Conservation (phyloP, 2,797 vertebrate species). For the Brachyalestes nurse region DNA sequence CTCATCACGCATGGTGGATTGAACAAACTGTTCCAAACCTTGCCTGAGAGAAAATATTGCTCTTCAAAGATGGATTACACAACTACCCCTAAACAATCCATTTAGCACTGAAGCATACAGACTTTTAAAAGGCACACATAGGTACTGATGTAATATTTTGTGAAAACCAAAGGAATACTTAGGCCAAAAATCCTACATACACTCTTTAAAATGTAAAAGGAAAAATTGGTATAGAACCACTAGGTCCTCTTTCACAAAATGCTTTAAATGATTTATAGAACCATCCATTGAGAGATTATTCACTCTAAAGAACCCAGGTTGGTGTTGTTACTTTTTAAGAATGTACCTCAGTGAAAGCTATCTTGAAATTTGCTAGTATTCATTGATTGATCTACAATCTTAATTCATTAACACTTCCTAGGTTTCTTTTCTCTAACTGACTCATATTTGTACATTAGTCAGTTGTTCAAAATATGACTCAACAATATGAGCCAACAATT, state of each 20-base stretch:
- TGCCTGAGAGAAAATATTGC: slow-evolving; percentile 13
- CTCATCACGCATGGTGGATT: slow-evolving; percentile 36
- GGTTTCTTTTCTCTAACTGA: neutral
- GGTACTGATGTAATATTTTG: neutral
- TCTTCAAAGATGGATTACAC: slow-evolving; percentile 16
- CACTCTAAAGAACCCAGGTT: neutral
- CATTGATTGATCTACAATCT: neutral
- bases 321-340: neutral
- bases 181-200: neutral
- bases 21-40: slow-evolving; percentile 14
- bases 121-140: neutral
- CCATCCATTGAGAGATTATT: neutral
- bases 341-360: neutral
- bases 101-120: slow-evolving; percentile 5
- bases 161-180: neutral
- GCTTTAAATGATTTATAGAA: neutral
- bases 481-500: neutral
- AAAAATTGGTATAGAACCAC: too few species aligned
- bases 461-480: neutral
- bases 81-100: slow-evolving; percentile 7
- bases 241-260: too few species aligned
- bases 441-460: neutral
- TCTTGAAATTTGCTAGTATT: neutral
- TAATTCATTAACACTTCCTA: neutral
- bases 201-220: too few species aligned